Conservation (phyloP, 2,797 vertebrate genomes). For the Sylvilagus floridanus region DNA sequence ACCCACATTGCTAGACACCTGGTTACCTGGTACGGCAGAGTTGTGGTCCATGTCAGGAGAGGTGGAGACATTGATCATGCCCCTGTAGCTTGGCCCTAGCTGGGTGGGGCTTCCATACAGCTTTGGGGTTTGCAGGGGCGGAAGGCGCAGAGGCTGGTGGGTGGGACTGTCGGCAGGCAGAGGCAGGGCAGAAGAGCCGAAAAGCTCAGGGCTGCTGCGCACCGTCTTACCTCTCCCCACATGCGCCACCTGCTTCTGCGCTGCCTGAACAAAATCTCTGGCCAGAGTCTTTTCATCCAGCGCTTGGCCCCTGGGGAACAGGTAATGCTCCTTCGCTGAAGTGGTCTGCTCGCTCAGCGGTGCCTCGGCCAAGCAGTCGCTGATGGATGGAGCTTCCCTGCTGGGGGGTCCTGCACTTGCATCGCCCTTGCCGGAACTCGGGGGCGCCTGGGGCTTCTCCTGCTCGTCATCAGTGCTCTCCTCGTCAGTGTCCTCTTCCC, state of each 20-base stretch:
- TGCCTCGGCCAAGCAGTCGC: conserved; percentile 84
- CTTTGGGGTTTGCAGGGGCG: conserved; percentile 88
- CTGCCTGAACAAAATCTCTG: conserved; percentile 90
- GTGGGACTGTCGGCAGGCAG: conserved; percentile 55
- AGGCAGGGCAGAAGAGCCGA: conserved; percentile 74
- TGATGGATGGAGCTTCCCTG: conserved; percentile 57
- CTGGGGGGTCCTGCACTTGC: background rate
- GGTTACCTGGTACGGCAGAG: conserved; percentile 82
- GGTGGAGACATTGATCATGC: conserved; percentile 95
- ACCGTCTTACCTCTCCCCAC: conserved; percentile 86
- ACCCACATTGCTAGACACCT: conserved; percentile 88
- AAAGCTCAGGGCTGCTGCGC: conserved; percentile 89
- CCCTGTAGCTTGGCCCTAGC: conserved; percentile 92
- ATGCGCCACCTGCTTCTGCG: conserved; percentile 89
- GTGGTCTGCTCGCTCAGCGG: conserved; percentile 76
- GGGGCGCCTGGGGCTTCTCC: conserved; percentile 81
- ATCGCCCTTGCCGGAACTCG: conserved; percentile 56
- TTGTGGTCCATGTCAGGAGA: conserved; percentile 90
- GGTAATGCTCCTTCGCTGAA: conserved; percentile 79
- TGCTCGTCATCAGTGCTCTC: conserved; percentile 83
- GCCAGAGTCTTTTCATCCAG: conserved; percentile 85
- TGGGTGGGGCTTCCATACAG: conserved; percentile 87
- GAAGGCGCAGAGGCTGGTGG: conserved; percentile 86
- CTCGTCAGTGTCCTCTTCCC: conserved; percentile 82
- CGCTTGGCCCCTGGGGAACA: conserved; percentile 68